Conservation (phyloP, 2,797 vertebrate genomes). For the Sebastes itinus region DNA sequence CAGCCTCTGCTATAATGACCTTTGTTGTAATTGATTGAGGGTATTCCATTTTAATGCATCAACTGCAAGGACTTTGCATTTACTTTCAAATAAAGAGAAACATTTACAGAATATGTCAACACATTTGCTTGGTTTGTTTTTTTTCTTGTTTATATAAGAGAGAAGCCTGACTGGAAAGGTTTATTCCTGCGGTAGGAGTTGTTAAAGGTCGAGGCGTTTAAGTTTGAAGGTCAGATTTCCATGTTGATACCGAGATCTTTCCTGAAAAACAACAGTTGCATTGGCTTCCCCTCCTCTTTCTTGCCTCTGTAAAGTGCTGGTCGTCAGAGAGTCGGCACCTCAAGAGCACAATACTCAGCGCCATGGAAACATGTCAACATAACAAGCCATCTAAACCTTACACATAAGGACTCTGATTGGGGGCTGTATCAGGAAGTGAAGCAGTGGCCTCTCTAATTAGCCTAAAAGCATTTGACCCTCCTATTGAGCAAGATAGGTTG, state of each 20-base stretch:
- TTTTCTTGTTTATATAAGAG: background rate
- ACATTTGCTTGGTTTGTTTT: slow-evolving; percentile 40
- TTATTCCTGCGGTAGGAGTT: background rate
- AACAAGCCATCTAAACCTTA: slow-evolving; percentile 52
- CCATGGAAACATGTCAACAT: slow-evolving; percentile 82
- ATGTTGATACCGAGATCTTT: background rate
- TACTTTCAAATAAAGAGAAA: slow-evolving; percentile 83
- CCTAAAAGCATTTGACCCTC: slow-evolving; percentile 23
- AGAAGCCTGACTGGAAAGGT: background rate
- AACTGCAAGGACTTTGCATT: slow-evolving; percentile 81
- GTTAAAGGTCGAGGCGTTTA: slow-evolving; percentile 13
- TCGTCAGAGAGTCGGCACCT: slow-evolving; percentile 22
- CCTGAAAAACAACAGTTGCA: background rate
- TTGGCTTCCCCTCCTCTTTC: background rate
- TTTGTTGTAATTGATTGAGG: slow-evolving; percentile 77
- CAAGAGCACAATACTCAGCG: background rate
- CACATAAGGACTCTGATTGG: slow-evolving; percentile 53
- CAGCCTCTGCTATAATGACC: slow-evolving; percentile 77
- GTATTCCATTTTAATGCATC: slow-evolving; percentile 78
- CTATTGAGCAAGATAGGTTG: slow-evolving; percentile 39
- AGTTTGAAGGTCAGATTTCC: slow-evolving; percentile 33
- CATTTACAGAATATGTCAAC: slow-evolving; percentile 79
- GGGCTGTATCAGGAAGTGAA: slow-evolving; percentile 1
- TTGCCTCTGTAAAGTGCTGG: slow-evolving; percentile 20
- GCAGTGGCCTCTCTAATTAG: slow-evolving; percentile 25